phyloP scores from a whole-genome alignment of 2,888 invertebrate genomes.

The Machimus atricapillus region DNA sequence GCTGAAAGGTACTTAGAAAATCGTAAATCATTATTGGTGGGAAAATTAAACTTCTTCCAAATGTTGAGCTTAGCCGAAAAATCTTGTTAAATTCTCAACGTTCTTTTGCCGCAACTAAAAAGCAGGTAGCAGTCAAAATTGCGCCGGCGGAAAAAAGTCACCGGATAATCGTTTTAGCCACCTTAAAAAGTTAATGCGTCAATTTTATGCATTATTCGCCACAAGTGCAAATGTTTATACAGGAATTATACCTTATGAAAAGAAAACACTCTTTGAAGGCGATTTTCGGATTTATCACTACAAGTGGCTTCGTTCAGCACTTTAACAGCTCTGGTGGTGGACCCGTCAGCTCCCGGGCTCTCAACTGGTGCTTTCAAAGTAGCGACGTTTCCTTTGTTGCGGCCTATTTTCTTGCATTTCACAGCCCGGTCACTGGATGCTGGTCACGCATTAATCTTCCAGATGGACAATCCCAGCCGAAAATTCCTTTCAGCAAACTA shows the following conservation, averaged over 20 bases:
- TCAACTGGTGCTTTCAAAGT: neutral
- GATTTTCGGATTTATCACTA: slow-evolving; percentile 19
- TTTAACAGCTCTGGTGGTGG: neutral
- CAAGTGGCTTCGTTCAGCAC: slow-evolving; percentile 9
- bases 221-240: slow-evolving; percentile 37
- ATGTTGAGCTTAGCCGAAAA: neutral
- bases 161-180: slow-evolving; percentile 34
- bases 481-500: slow-evolving; percentile 4
- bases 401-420: neutral
- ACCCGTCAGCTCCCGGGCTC: neutral
- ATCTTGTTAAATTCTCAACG: slow-evolving; percentile 26
- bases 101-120: neutral
- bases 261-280: slow-evolving; percentile 28
- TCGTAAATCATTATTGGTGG: neutral
- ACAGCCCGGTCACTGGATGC: neutral
- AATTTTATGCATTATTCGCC: slow-evolving; percentile 37
- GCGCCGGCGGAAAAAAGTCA: slow-evolving; percentile 4
- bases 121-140: neutral
- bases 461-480: slow-evolving; percentile 18
- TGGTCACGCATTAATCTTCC: slow-evolving; percentile 27
- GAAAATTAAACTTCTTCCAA: neutral
- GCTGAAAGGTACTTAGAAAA: neutral
- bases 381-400: neutral
- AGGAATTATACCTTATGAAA: slow-evolving; percentile 40
- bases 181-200: slow-evolving; percentile 40